Evolutionary conservation across 2,113 vertebrate genomes (phyloP), one percentile per base, ranked within the genome.

Genomic region (Candoia aspera): DNA sequence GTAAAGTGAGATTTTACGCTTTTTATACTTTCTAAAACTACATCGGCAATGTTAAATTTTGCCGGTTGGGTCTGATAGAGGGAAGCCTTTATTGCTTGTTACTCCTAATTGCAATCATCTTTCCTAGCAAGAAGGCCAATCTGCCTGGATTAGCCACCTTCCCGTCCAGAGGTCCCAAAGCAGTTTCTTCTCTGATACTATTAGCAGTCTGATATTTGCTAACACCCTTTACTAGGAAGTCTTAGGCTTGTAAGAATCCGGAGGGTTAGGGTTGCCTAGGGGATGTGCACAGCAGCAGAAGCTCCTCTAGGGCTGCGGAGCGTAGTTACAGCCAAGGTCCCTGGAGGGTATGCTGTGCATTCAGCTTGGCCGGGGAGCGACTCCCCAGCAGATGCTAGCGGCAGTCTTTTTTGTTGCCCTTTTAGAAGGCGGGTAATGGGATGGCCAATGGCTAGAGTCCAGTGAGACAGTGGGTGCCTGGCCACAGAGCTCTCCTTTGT

Each of bases 271-370:
- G 85, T 91, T 91, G 68, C 84, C 90, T 58, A 87, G 90, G 90
- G 90, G 53, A 87, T 87, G 62, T 87, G 85, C 90, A 73, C 6
- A 24, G 84, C 90, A 91, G 60, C 73, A 84, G 90, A 87, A 91
- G 49, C 54, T 91, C 62, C 87, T 91, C 68, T 29, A 8, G 53
- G 57, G 90, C 62, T 87, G 90, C 33, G 11, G 37, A 10, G 1
- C 29, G 15, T 73, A 37, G 60, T 53, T 29, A 42, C 53, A 91
- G 49, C 84, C 21, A 73, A n/a, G 53, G 33, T 15, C 85, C 90
- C 90, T 46, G 85, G 90, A 79, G 90, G n/a, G 42, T 79, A 68
- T 2, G 13, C 4, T 6, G 23, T 87, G 62, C 62, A 46, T 87
- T 91, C 60, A 64, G n/a, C 17, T 86, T 19, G 29, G 90, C 4